A percentile compares a stretch with the other conserved stretches of the same genome.
Evolutionary conservation across 2,113 vertebrate species (phyloP).

Genomic region (Aplodontia rufa): DNA sequence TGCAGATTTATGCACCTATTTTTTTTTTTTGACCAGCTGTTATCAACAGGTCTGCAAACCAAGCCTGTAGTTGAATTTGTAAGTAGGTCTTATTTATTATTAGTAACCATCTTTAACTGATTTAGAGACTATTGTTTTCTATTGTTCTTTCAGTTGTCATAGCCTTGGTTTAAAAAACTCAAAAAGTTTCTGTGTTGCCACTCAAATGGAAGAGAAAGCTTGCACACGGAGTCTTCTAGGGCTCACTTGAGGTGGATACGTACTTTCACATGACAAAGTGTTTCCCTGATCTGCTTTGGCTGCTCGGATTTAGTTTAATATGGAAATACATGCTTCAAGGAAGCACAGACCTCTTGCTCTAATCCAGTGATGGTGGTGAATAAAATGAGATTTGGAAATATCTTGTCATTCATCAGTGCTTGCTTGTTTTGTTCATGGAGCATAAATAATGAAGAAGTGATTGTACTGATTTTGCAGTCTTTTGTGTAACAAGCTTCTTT

Average conservation of each 20-base stretch:
- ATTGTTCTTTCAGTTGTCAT: neutral
- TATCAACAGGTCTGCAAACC: neutral
- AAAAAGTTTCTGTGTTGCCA: neutral
- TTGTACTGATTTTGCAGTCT: neutral
- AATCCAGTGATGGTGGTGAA: neutral
- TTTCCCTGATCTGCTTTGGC: neutral
- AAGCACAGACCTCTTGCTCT: neutral
- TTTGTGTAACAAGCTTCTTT: conserved; percentile 27
- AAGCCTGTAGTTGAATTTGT: neutral
- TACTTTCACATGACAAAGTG: neutral
- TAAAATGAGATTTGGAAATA: conserved; percentile 23
- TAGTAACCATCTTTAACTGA: neutral
- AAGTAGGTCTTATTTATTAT: neutral
- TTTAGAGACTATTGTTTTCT: conserved; percentile 7
- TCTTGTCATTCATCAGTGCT: neutral
- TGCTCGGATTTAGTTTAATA: neutral
- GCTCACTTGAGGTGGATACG: neutral
- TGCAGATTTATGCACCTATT: neutral
- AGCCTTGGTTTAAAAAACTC: neutral
- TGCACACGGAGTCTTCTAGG: neutral
- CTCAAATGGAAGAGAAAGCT: conserved; percentile 1
- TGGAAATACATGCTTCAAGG: neutral
- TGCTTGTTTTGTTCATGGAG: conserved; percentile 13
- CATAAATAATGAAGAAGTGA: neutral
- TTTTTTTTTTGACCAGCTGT: neutral